phyloP scores from a whole-genome alignment of 1,140 invertebrate species.

The Metaphire vulgaris region DNA sequence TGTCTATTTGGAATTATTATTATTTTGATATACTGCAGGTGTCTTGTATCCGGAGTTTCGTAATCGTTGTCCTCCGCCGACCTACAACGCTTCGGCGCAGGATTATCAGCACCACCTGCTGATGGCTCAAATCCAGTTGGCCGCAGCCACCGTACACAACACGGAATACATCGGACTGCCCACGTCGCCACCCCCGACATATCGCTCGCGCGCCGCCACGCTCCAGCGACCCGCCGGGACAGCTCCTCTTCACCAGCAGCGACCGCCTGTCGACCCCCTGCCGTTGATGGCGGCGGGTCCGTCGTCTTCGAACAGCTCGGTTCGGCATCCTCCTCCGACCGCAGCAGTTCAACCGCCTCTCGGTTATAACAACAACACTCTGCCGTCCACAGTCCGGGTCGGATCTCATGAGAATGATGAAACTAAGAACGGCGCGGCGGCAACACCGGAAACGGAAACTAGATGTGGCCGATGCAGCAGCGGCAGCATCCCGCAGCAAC shows the following conservation, averaged over 20 bases:
- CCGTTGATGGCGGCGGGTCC: no score
- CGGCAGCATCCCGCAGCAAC: no score
- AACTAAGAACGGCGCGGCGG: no score
- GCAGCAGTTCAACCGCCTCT: no score
- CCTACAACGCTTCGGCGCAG: constrained; percentile 49
- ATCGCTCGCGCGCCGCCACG: constrained; percentile 20
- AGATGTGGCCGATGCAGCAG: no score
- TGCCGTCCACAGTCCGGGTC: no score
- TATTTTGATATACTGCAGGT: constrained; percentile 42
- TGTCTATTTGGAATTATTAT: no score
- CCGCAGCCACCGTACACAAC: constrained; percentile 30
- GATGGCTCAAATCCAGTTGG: constrained; percentile 32
- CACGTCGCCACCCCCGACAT: constrained; percentile 47
- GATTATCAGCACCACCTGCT: constrained; percentile 44
- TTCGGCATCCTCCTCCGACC: no score
- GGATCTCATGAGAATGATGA: no score
- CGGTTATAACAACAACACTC: no score
- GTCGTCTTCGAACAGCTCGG: no score
- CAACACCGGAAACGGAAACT: no score
- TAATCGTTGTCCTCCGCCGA: constrained; percentile 46
- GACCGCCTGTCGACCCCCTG: not conserved
- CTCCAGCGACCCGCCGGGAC: not conserved
- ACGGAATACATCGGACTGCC: constrained; percentile 41
- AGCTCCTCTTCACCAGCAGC: not conserved
- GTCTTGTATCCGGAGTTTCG: constrained; percentile 49